Evolutionary conservation across 2,113 vertebrate species (phyloP).

Genomic region (Petaurus breviceps): DNA sequence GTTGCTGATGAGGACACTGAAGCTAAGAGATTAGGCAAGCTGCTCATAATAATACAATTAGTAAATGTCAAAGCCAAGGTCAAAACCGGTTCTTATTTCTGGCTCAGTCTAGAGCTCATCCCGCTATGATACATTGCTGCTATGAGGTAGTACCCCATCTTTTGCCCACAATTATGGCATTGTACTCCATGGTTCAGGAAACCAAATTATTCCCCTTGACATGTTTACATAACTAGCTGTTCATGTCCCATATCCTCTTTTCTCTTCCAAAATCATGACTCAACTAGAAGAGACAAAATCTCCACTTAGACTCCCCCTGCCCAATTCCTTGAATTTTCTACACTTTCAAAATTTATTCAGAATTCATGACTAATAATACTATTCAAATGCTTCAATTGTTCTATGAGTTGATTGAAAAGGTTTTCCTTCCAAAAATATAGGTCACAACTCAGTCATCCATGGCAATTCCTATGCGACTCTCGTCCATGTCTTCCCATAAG

Average conservation of each 20-base stretch:
- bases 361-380: not conserved
- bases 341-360: not conserved
- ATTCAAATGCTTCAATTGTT: not conserved
- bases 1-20: conserved; percentile 12
- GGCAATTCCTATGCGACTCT: no score
- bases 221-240: conserved; percentile 1
- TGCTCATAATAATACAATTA: not conserved
- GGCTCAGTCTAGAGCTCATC: not conserved
- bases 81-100: not conserved
- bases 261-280: not conserved
- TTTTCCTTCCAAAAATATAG: no score
- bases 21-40: not conserved
- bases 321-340: conserved; percentile 1
- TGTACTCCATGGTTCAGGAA: not conserved
- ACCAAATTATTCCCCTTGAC: conserved; percentile 1
- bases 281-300: not conserved
- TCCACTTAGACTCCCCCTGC: not conserved
- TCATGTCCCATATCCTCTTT: not conserved
- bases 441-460: no score
- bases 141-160: conserved; percentile 25
- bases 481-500: no score
- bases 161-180: conserved; percentile 29
- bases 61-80: not conserved
- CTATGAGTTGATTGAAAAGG: not conserved
- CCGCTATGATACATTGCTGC: conserved; percentile 33